Conservation (phyloP, 2,888 invertebrate species). For the Lobophora halterata region DNA sequence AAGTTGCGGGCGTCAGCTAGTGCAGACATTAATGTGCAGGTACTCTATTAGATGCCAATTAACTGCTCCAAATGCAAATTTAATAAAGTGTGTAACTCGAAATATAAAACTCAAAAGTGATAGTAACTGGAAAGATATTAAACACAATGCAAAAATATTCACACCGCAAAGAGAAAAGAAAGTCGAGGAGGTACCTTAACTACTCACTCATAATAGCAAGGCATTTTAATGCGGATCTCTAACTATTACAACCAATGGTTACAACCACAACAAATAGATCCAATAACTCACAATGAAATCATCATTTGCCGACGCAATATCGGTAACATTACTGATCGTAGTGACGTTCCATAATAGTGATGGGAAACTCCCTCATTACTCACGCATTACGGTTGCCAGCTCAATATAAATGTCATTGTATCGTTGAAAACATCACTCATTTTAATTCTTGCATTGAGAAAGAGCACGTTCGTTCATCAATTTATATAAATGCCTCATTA, state of each 20-base stretch:
- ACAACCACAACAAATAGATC: constrained; percentile 20
- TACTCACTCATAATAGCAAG: too few relatives aligned
- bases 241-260: constrained; percentile 21
- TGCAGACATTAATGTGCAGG: too few relatives aligned
- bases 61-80: constrained; percentile 14
- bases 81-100: constrained; percentile 16
- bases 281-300: constrained; percentile 26
- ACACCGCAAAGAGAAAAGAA: constrained; percentile 16
- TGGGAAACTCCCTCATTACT: constrained; percentile 38
- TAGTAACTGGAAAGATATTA: constrained; percentile 12
- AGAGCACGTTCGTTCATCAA: constrained; percentile 49
- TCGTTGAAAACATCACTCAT: constrained; percentile 62
- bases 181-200: constrained; percentile 7
- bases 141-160: constrained; percentile 17
- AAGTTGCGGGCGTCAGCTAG: too few relatives aligned
- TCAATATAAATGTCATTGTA: constrained; percentile 59
- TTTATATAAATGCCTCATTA: constrained; percentile 66
- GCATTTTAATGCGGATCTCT: constrained; percentile 17
- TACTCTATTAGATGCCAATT: too few relatives aligned
- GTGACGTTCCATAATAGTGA: constrained; percentile 18
- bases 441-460: constrained; percentile 55
- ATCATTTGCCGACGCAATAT: constrained; percentile 21
- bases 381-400: constrained; percentile 36
- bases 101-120: constrained; percentile 5
- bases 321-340: constrained; percentile 11